Percentiles rank a stretch among this genome's conserved stretches.
These are phyloP conservation scores for Palythoa heliodiscus DNA, from an alignment of 92 coral and sea anemone species.

Conservation along the genomic window DNA sequence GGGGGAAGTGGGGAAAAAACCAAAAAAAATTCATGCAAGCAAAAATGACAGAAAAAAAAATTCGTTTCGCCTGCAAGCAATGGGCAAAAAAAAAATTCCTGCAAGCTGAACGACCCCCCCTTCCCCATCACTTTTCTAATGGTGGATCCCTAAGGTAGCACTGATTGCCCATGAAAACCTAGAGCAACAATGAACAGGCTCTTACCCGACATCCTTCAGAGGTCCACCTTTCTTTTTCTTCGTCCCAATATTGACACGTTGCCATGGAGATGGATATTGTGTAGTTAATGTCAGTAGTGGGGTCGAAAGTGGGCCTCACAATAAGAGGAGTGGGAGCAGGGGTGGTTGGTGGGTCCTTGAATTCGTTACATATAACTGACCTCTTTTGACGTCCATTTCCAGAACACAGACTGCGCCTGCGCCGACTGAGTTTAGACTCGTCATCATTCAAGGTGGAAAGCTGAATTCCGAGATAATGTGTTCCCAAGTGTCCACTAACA, in stretches of 20 bases:
- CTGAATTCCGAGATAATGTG: conserved; percentile 69
- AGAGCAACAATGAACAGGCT: neutral
- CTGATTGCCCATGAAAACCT: too few relatives aligned
- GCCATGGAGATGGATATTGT: conserved; percentile 71
- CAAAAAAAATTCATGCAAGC: too few relatives aligned
- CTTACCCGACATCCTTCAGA: conserved; percentile 89
- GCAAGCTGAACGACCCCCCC: too few relatives aligned
- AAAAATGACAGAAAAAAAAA: too few relatives aligned
- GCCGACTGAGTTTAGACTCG: conserved; percentile 20
- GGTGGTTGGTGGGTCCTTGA: conserved; percentile 90
- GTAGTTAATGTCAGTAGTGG: conserved; percentile 77
- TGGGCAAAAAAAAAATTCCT: too few relatives aligned
- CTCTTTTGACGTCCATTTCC: conserved; percentile 73
- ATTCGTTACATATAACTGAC: conserved; percentile 73
- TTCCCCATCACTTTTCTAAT: too few relatives aligned
- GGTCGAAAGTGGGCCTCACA: conserved; percentile 59
- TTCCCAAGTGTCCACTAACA: conserved; percentile 59
- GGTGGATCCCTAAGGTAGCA: too few relatives aligned
- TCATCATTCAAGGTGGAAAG: conserved; percentile 29
- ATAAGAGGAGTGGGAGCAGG: conserved; percentile 78
- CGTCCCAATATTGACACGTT: conserved; percentile 88
- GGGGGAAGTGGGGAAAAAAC: too few relatives aligned
- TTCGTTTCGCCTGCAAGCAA: too few relatives aligned
- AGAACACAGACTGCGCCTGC: conserved; percentile 81
- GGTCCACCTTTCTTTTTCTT: conserved; percentile 71